phyloP scores from a whole-genome alignment of 2,888 invertebrate species.

The Himalopsyche kuldschensis region DNA sequence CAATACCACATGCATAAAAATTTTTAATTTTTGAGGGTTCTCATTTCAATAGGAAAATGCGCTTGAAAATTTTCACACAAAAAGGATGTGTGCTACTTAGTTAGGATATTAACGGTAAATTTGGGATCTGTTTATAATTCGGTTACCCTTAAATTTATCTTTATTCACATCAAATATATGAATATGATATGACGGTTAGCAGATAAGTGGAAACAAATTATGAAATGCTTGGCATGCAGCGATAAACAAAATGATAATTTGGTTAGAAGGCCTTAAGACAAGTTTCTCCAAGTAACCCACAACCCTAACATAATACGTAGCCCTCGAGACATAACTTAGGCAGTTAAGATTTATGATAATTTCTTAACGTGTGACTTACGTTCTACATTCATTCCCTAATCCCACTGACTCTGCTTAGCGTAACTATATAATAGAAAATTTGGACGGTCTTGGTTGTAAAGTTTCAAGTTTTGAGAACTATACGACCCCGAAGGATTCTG shows the following conservation, averaged over 20 bases:
- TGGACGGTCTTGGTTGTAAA: conserved; percentile 14
- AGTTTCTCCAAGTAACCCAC: conserved; percentile 19
- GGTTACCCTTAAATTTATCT: not conserved
- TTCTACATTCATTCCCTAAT: conserved; percentile 27
- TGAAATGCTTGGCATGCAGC: conserved; percentile 11
- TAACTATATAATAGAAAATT: conserved; percentile 21
- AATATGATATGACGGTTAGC: not conserved
- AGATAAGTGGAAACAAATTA: conserved; percentile 4
- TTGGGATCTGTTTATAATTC: not conserved
- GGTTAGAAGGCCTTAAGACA: conserved; percentile 8
- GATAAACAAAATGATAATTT: conserved; percentile 37
- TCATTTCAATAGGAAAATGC: no score
- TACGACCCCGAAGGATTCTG: not conserved
- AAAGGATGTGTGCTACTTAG: no score
- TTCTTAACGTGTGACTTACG: conserved; percentile 39
- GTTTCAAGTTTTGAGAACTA: not conserved
- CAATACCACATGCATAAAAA: no score
- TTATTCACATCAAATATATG: not conserved
- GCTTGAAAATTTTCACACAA: no score
- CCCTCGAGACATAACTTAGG: conserved; percentile 32
- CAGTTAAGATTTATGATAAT: conserved; percentile 40
- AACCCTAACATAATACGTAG: conserved; percentile 33
- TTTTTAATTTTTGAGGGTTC: no score
- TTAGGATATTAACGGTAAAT: not conserved
- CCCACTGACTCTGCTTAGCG: conserved; percentile 23